Base-by-base conservation (phyloP, 2,113 vertebrate genomes). In the Pampusana beccarii region DNA sequence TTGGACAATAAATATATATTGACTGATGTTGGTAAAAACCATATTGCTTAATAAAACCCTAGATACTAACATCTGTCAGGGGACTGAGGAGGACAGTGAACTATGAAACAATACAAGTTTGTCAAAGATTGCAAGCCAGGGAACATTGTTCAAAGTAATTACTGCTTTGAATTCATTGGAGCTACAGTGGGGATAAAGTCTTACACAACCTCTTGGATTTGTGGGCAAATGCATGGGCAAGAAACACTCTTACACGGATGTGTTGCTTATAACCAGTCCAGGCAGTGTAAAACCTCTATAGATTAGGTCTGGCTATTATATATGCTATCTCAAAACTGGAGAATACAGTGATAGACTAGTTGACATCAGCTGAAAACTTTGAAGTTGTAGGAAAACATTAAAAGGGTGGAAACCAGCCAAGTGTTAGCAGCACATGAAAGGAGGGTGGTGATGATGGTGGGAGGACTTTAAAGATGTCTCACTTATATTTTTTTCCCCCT, bases 401-500 rank as follows among this genome's bases (percentile, higher is more conserved):
- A 40, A 90, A 83, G 97, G 86, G 95, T 77, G 80, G 80, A 74
- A 86, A 79, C 57, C 24, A 85, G 86, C 58, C 33, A 92, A 25
- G 36, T 5, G 14, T 64, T 80, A 84, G 66, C 69, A 92, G 83
- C 48, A 91, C 74, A 29, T 64, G 57, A 91, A 80, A 96, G 69
- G 89, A 96, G 96, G 96, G 95, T 93, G 96, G 94, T 95, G 94
- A 65, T 93, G 66, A 91, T 94, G 89, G 73, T 92, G 96, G 94
- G 78, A 92, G 94, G 79, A 90, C 25, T 91, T 80, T 44, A 77
- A 96, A 97, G 95, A 92, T 96, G 67, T 98, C 98, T 98, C 85
- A 98, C 93, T 87, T 97, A 95, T 97, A 77, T 98, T 98, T 98
- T 97, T 97, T 80, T 92, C 97, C 97, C 94, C 97, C 91, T 97